These are phyloP conservation scores for Phaetusa simplex DNA, from an alignment of 2,113 vertebrate genomes.

Conservation along the genomic window DNA sequence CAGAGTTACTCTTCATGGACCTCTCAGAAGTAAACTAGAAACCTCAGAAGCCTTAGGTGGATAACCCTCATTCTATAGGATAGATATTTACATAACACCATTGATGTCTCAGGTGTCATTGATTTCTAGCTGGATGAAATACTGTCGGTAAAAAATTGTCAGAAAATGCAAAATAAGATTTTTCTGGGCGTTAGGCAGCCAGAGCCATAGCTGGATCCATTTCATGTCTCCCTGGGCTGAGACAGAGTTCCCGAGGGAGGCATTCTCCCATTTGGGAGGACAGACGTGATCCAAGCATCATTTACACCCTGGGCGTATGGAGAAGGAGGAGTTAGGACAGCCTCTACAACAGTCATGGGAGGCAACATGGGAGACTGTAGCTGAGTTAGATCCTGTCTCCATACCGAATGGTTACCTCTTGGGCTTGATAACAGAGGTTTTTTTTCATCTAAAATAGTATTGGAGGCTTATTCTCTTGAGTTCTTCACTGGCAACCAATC, in stretches of 20 bases:
- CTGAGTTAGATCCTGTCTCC: background rate
- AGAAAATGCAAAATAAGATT: background rate
- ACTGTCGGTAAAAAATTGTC: background rate
- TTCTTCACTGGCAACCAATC: background rate
- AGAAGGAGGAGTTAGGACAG: background rate
- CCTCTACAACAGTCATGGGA: background rate
- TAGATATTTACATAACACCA: background rate
- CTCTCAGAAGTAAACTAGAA: background rate
- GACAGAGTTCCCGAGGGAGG: background rate
- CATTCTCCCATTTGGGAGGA: background rate
- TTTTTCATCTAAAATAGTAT: background rate
- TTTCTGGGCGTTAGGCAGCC: background rate
- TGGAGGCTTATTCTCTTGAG: background rate
- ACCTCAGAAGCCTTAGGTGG: background rate
- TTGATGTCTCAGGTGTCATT: background rate
- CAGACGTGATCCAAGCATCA: background rate
- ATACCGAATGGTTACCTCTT: background rate
- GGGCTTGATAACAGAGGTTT: background rate
- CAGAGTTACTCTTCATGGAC: background rate
- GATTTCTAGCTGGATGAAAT: background rate
- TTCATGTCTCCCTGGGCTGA: background rate
- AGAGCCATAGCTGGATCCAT: background rate
- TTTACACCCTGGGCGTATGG: background rate
- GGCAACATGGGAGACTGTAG: background rate
- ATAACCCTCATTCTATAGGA: background rate